phyloP scores from a whole-genome alignment of 2,888 invertebrate species.

The Epinotia nisella region DNA sequence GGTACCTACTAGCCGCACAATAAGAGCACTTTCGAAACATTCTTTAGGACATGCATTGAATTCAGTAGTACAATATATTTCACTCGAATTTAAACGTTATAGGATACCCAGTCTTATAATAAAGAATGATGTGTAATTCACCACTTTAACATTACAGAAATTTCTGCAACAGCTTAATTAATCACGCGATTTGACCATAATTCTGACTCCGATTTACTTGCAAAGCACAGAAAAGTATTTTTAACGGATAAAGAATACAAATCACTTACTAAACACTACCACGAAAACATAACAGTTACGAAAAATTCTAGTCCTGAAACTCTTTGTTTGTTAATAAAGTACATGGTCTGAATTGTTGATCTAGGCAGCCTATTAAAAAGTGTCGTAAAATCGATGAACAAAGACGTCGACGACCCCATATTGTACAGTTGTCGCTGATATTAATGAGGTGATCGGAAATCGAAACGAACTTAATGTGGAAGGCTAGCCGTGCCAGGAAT shows the following conservation, averaged over 20 bases:
- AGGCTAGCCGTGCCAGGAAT: slow-evolving; percentile 48
- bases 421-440: slow-evolving; percentile 43
- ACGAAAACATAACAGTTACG: slow-evolving; percentile 24
- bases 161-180: background rate
- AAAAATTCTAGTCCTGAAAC: slow-evolving; percentile 11
- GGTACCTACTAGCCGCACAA: slow-evolving; percentile 43
- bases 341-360: slow-evolving; percentile 34
- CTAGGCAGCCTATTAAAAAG: slow-evolving; percentile 20
- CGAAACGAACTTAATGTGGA: slow-evolving; percentile 47
- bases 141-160: too few relatives aligned
- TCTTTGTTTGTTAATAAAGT: slow-evolving; percentile 18
- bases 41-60: slow-evolving; percentile 2
- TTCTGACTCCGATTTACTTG: background rate
- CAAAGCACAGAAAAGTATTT: background rate
- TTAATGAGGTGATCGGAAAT: slow-evolving; percentile 51
- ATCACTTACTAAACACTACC: slow-evolving; percentile 14
- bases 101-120: too few relatives aligned
- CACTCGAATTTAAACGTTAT: background rate
- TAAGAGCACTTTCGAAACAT: slow-evolving; percentile 45
- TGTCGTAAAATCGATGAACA: slow-evolving; percentile 44
- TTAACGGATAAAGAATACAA: slow-evolving; percentile 3
- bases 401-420: slow-evolving; percentile 52
- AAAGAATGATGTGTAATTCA: too few relatives aligned
- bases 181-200: background rate
- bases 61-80: background rate